Evolutionary conservation across 2,113 vertebrate genomes (phyloP).

Genomic region (Leucoraja erinaceus): DNA sequence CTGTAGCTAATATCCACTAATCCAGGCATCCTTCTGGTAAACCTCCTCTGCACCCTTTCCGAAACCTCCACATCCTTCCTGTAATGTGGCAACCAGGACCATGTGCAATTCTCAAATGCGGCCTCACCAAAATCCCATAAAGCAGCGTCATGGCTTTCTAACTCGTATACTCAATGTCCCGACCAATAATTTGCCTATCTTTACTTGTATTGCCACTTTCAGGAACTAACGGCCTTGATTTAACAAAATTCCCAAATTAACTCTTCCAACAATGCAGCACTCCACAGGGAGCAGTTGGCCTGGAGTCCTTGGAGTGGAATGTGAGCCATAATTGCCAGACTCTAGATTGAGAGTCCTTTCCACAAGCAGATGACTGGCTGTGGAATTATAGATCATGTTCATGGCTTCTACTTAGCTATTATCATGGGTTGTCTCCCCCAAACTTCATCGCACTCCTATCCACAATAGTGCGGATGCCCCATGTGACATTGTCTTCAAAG

Average conservation of each 20-base stretch:
- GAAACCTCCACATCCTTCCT: too few relatives aligned
- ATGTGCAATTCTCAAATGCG: too few relatives aligned
- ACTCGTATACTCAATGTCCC: too few relatives aligned
- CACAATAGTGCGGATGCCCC: background rate
- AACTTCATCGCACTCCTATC: background rate
- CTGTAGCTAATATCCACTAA: too few relatives aligned
- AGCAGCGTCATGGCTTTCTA: too few relatives aligned
- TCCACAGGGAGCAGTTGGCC: background rate
- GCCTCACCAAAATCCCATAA: too few relatives aligned
- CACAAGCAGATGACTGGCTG: background rate
- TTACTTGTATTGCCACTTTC: too few relatives aligned
- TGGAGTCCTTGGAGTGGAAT: too few relatives aligned
- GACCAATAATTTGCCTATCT: too few relatives aligned
- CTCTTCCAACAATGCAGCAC: background rate
- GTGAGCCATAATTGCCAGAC: background rate
- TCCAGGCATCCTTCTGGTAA: too few relatives aligned
- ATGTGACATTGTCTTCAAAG: background rate
- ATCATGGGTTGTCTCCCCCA: slow-evolving; percentile 36
- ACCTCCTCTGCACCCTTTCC: too few relatives aligned
- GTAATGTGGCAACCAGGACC: too few relatives aligned
- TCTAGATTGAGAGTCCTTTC: background rate
- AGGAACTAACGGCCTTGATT: background rate
- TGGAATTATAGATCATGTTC: background rate
- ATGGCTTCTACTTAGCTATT: background rate
- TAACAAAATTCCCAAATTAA: background rate